Conservation (phyloP, 2,888 invertebrate species). For the Dicyrtomina minuta region DNA sequence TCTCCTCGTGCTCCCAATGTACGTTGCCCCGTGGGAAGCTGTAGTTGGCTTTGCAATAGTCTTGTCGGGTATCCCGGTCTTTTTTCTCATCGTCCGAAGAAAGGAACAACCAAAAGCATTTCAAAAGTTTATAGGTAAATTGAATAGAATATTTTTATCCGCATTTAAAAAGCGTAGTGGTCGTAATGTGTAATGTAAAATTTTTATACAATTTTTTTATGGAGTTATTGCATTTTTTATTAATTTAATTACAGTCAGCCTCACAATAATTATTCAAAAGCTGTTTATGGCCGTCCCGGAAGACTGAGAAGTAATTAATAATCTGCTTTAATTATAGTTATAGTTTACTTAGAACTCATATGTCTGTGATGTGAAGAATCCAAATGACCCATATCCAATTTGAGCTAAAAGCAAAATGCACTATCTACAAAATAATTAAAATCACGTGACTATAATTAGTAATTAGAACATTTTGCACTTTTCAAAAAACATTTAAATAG, state of each 20-base stretch:
- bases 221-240: not conserved
- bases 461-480: too few relatives aligned
- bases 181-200: too few relatives aligned
- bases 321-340: too few relatives aligned
- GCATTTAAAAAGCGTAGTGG: too few relatives aligned
- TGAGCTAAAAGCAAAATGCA: too few relatives aligned
- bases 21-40: slow-evolving; percentile 51
- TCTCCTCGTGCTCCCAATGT: slow-evolving; percentile 63
- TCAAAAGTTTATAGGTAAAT: slow-evolving; percentile 25
- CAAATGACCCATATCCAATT: too few relatives aligned
- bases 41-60: slow-evolving; percentile 73
- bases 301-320: too few relatives aligned
- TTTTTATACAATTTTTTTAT: not conserved
- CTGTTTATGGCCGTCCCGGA: slow-evolving; percentile 42
- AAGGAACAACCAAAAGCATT: slow-evolving; percentile 24
- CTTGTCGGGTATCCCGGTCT: slow-evolving; percentile 78
- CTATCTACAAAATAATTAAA: too few relatives aligned
- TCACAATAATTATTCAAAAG: slow-evolving; percentile 42
- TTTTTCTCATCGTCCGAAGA: slow-evolving; percentile 61
- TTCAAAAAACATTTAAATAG: too few relatives aligned
- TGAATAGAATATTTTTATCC: not conserved
- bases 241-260: slow-evolving; percentile 29
- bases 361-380: too few relatives aligned
- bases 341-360: too few relatives aligned
- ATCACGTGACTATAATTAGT: not conserved